Evolutionary conservation across 2,888 invertebrate genomes (phyloP), one percentile per base, ranked within the genome.

Genomic region (Platerodrilus igneus): DNA sequence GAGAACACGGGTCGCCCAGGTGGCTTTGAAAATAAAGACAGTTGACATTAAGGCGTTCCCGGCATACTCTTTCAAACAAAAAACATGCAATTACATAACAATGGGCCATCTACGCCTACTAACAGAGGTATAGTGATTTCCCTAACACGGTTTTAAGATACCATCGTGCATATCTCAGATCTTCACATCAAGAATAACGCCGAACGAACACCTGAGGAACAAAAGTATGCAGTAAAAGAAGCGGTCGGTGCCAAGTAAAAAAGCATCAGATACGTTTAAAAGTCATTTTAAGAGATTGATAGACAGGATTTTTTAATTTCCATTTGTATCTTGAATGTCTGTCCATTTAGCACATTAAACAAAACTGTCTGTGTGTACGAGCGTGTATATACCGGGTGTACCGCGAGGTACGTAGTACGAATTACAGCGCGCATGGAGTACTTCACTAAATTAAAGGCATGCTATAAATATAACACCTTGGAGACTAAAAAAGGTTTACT

Each of bases 51-150:
- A 65, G 66, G 66, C 66, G 66, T 66, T 64, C 57, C 66, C 62
- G 59, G 58, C 63, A 56, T 62, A 61, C 63, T 56, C 61, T 63
- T 60, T 63, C 64, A 64, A 66, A 65, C 63, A 66, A 67, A 66
- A 67, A 66, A 64, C 63, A 60, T 53, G 63, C 67, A 66, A 67
- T 67, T 67, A 67, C 66, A 61, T 61, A 65, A 67, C 67, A 67
- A 67, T 66, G 51, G 64, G 52, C 63, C 58, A 66, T 66, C 63
- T 64, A 67, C 67, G 67, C 67, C 67, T 67, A 66, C 67, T 66
- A 66, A 67, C 66, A 64, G 63, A 59, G 63, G 50, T 62, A 62
- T 62, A 62, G 59, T 65, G 65, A 66, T 66, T 64, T 60, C 63
- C 62, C 18, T 63, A 62, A 63, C 66, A 62, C 62, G 59, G 58